Base-by-base conservation (phyloP, 2,113 vertebrate genomes). In the Ptilonorhynchus violaceus region DNA sequence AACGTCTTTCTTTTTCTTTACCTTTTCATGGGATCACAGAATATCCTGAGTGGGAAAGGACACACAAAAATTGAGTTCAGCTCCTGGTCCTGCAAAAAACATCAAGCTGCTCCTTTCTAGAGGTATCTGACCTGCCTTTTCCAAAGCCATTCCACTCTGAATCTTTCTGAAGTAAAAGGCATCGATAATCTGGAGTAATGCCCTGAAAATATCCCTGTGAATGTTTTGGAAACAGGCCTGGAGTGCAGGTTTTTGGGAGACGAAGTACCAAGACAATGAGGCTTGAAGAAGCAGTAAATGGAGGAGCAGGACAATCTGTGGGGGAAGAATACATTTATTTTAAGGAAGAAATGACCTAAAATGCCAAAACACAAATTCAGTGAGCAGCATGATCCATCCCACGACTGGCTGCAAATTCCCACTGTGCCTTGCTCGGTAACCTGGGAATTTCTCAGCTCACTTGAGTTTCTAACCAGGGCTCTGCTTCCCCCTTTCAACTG, bases 31-130 rank as follows among this genome's bases (percentile, higher is more conserved):
- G 25, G 44, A 58, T 35, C 46, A 35, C 21, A 52, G 33, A 60
- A 33, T 44, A 33, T 33, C 15, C 46, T 42, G 27, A 33, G 46
- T 22, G 28, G 3, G 39, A 69, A 37, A 23, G 25, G 25, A 27
- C 21, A 21, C 9, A 11, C 8, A 35, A 42, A 11, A 30, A 59
- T 24, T 0, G 0, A 76, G 44, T 52, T 11, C 37, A 31, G 0
- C 11, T 42, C 44, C 37, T 35, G 30, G 35, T 52, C 17, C 20
- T 42, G 39, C 11, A 22, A 22, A 77, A 76, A 88, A 58, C 22
- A 31, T 1, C 6, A 46, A 49, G 3, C 16, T 53, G 7, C 37
- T 10, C 31, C 37, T 42, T 59, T 21, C 35, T 27, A 15, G 37
- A 20, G 14, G 3, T 9, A 37, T 52, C 28, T 70, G 47, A 56